Percentiles rank a stretch among this genome's conserved stretches.
Evolutionary conservation across 2,797 vertebrate species (phyloP).

Genomic region (Propithecus perrieri): DNA sequence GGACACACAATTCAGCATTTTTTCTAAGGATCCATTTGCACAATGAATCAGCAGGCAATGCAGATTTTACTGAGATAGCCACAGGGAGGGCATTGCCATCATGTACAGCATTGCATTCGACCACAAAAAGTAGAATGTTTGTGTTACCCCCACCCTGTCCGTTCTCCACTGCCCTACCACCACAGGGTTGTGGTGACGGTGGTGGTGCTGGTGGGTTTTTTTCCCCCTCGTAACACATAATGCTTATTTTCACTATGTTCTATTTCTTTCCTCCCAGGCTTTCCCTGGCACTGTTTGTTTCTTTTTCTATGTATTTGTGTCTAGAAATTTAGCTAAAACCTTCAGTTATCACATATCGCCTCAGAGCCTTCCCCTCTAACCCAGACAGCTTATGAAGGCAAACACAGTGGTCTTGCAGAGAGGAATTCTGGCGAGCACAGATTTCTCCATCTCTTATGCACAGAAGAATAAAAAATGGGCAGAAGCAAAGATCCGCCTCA

Average conservation of each 20-base stretch:
- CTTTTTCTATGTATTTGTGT: not conserved
- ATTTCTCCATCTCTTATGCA: not conserved
- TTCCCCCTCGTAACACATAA: not conserved
- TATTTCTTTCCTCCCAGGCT: not conserved
- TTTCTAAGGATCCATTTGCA: not conserved
- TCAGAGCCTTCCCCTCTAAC: not conserved
- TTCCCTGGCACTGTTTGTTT: not conserved
- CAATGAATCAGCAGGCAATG: not conserved
- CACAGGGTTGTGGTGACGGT: not conserved
- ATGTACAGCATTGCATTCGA: too few species aligned
- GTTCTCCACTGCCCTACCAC: not conserved
- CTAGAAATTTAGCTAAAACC: not conserved
- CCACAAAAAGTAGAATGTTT: not conserved
- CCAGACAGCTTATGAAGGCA: not conserved
- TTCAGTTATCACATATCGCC: not conserved
- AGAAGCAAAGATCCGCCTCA: not conserved
- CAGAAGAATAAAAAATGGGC: not conserved
- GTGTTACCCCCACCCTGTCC: not conserved
- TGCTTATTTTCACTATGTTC: not conserved
- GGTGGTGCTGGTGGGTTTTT: too few species aligned
- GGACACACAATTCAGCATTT: not conserved
- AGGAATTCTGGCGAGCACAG: not conserved
- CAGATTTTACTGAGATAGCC: not conserved
- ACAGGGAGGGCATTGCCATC: too few species aligned
- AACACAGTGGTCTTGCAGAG: not conserved